These are phyloP conservation scores for Oreochromis aureus DNA, from an alignment of 2,113 vertebrate species.

Conservation along the genomic window DNA sequence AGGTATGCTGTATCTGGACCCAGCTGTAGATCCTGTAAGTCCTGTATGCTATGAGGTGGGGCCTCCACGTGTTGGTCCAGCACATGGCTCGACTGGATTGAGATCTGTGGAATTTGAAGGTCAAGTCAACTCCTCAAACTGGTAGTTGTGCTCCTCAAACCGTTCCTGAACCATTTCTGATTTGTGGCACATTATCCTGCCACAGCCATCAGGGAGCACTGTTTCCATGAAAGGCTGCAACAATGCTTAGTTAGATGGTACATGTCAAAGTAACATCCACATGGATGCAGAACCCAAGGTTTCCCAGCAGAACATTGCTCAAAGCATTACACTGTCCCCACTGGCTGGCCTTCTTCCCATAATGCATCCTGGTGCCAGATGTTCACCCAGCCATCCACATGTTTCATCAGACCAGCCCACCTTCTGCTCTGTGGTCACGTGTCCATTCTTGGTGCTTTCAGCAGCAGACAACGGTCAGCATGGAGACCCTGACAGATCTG, in stretches of 20 bases:
- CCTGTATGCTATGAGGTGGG: background rate
- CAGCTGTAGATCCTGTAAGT: background rate
- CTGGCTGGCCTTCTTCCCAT: background rate
- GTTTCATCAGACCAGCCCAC: background rate
- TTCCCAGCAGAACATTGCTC: background rate
- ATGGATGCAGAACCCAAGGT: background rate
- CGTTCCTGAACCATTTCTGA: background rate
- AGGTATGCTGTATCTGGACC: background rate
- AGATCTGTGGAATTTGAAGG: background rate
- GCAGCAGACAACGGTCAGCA: background rate
- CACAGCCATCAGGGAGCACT: background rate
- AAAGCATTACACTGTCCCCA: background rate
- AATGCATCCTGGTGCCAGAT: background rate
- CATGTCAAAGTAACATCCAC: background rate
- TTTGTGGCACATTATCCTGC: background rate
- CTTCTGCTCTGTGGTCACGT: background rate
- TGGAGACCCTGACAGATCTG: background rate
- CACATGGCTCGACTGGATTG: background rate
- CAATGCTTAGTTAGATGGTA: background rate
- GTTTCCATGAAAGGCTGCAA: rapidly evolving
- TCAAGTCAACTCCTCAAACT: background rate
- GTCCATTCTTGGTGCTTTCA: background rate
- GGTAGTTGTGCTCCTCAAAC: background rate
- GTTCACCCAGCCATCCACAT: background rate
- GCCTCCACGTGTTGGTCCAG: background rate